Evolutionary conservation across 2,888 invertebrate genomes (phyloP).

Genomic region (Glaucopsyche alexis): DNA sequence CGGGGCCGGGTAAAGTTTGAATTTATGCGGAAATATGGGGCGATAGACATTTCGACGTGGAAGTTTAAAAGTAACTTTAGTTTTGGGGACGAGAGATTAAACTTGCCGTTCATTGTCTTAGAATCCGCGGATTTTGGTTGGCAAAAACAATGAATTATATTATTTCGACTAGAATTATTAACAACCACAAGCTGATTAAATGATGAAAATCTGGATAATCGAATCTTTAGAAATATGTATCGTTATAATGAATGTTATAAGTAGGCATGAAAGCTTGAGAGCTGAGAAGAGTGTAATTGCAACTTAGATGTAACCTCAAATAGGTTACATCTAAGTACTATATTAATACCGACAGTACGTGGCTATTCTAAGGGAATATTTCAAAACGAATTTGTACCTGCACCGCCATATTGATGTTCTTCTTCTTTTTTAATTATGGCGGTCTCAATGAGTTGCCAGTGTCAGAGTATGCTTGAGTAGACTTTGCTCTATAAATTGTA

Average conservation of each 20-base stretch:
- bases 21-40: conserved; percentile 61
- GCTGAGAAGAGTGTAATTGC: neutral
- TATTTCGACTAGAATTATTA: neutral
- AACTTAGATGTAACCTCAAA: neutral
- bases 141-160: conserved; percentile 30
- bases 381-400: conserved; percentile 13
- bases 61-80: conserved; percentile 45
- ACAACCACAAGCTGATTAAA: conserved; percentile 7
- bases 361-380: neutral
- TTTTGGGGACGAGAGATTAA: conserved; percentile 58
- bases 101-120: conserved; percentile 45
- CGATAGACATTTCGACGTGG: conserved; percentile 43
- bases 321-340: no score
- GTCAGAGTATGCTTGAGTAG: no score
- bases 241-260: neutral
- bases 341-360: neutral
- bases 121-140: conserved; percentile 39
- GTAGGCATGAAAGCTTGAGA: neutral
- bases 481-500: no score
- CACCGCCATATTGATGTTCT: conserved; percentile 38
- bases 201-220: neutral
- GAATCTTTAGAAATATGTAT: neutral
- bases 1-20: conserved; percentile 47
- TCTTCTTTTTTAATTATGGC: no score
- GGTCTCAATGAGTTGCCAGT: no score